Base-by-base conservation (phyloP, 2,113 vertebrate species). In the Cromileptes altivelis region DNA sequence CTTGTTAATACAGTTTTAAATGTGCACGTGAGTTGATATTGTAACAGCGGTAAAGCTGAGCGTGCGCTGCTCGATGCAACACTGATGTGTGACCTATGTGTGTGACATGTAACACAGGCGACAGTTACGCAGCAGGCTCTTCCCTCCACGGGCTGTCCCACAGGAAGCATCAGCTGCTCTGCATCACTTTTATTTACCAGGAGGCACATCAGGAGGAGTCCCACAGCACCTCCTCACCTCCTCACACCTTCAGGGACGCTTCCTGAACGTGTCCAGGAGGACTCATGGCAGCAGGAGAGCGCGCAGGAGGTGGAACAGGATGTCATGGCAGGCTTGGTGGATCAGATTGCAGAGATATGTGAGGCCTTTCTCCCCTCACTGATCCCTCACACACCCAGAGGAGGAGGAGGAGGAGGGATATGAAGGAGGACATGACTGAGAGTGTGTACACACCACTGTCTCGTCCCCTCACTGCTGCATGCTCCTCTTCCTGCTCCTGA, bases 61-160 rank as follows among this genome's bases (percentile, higher is more conserved):
- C 13, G 27, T 27, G 27, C 1, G n/a, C 13, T 15, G 27, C 6
- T 25, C 25, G 45, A 4, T 7, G 67, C 27, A 61, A 17, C 15
- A 8, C 13, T 50, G 5, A 17, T 18, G 6, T 27, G 27, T 27
- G 27, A 27, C 27, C 27, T 15, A 18, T 50, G 49, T 50, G 14
- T 37, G 33, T 45, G 45, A 40, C 53, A n/a, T 60, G 37, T 45
- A 7, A 49, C 15, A 30, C 40, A 50, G 27, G 30, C 19, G 11
- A 42, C n/a, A 6, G 3, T 75, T 50, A 50, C 1, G 49, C 4
- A 23, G 64, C 21, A 12, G 27, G 37, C 17, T 1, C 49, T 37
- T 64, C 67, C 70, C 23, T 25, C 2, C 56, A 1, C 1, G 83
- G 61, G 65, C 71, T 76, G 84, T 75, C 81, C 88, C 85, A 47